Base-by-base conservation (phyloP, 1,140 invertebrate genomes). In the Brachionus calyciflorus region DNA sequence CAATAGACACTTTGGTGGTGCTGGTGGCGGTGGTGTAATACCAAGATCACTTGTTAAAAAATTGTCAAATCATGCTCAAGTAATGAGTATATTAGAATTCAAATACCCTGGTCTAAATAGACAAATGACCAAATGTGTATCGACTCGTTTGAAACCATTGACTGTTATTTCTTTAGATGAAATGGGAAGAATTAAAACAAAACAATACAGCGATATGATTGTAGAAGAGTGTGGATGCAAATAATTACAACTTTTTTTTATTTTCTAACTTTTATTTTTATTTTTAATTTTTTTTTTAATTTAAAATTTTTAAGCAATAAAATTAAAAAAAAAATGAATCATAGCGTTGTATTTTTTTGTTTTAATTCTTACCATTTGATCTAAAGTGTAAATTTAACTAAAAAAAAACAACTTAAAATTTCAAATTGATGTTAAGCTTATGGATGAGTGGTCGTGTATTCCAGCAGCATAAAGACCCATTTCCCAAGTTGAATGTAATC, bases 61-160 rank as follows among this genome's bases (percentile, higher is more conserved):
- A 26, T 21, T 70, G 24, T 46, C 65, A 12, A 73, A 73, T 73
- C 69, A 73, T 55, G 69, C 69, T 21, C 69, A 73, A 73, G 51
- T 73, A 53, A 73, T 73, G 69, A 73, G 69, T 37, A 73, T 73
- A 51, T 41, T 73, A 7, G 69, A 73, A 24, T 73, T 28, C 46
- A 73, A 30, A 40, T 41, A 73, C 30, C 69, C 69, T 10, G 26
- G 51, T 3, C 4, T 73, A 14, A 73, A 73, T 55, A 17, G 40
- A 55, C 69, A 73, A 73, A 73, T 73, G 46, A 73, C 69, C 12
- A 73, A 73, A 37, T 73, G 69, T 55, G 69, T 73, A 12, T 49
- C 69, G 5, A 73, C 69, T 40, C n/a, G 37, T 6, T 33, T 73
- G 3, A 73, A 51, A 19, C 69, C 69, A 30, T 51, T 73, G 44